phyloP scores from a whole-genome alignment of 2,888 invertebrate species.

The Vanessa cardui region DNA sequence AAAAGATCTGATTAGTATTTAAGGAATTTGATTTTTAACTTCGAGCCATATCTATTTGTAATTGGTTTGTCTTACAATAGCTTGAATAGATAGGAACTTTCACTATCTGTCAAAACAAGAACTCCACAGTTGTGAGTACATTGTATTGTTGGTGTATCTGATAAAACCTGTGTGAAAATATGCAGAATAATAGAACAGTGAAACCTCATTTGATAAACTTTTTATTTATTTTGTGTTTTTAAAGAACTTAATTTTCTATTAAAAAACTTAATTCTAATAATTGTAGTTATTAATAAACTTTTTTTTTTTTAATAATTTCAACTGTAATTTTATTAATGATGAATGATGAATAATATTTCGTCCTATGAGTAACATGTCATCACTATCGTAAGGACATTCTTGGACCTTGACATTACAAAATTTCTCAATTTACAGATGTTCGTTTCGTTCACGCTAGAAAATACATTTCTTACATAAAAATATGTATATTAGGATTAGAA shows the following conservation, averaged over 20 bases:
- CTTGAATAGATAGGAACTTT: conserved; percentile 26
- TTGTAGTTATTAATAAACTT: background rate
- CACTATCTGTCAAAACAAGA: conserved; percentile 24
- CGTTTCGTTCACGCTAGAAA: background rate
- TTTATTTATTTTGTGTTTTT: background rate
- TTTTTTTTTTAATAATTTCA: background rate
- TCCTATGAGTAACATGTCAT: conserved; percentile 8
- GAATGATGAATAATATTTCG: background rate
- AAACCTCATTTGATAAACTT: conserved; percentile 17
- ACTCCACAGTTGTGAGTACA: conserved; percentile 4
- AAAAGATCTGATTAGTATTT: background rate
- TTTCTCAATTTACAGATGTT: conserved; percentile 20
- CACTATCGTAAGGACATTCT: conserved; percentile 23
- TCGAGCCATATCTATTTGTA: background rate
- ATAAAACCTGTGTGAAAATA: conserved; percentile 29
- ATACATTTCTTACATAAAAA: background rate
- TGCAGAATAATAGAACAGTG: conserved; percentile 19
- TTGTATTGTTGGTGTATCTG: conserved; percentile 19
- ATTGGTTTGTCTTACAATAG: conserved; percentile 18
- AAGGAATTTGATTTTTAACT: background rate
- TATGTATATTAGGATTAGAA: conserved; percentile 20
- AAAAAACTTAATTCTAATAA: too few relatives aligned
- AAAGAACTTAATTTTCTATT: too few relatives aligned
- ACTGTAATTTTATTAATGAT: background rate
- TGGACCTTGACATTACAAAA: conserved; percentile 36